Conservation (phyloP, 1,140 invertebrate genomes). For the Helicoverpa zea region DNA sequence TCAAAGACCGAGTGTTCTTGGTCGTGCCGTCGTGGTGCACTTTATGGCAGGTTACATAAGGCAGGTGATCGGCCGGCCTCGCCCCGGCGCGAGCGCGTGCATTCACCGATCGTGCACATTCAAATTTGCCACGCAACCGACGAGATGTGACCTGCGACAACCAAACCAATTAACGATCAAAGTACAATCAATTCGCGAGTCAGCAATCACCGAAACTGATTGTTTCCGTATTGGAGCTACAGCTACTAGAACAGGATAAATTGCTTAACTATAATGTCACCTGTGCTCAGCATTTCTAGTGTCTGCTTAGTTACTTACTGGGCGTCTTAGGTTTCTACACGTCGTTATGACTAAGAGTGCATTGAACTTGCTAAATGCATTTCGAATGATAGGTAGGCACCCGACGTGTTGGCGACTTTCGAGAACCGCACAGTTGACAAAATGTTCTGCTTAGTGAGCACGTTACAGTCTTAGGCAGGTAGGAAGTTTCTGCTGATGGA, state of each 20-base stretch:
- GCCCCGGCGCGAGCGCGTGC: conserved; percentile 72
- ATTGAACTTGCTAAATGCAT: conserved; percentile 31
- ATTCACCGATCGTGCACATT: conserved; percentile 78
- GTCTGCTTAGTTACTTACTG: background rate
- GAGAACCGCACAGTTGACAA: background rate
- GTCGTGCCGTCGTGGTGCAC: conserved; percentile 68
- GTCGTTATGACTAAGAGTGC: conserved; percentile 20
- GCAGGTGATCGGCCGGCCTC: conserved; percentile 83
- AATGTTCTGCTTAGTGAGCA: conserved; percentile 6
- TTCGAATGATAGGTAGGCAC: conserved; percentile 14
- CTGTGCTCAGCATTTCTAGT: conserved; percentile 12
- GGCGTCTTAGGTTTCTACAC: conserved; percentile 21
- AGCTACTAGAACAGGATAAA: background rate
- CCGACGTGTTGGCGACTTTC: background rate
- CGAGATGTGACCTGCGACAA: conserved; percentile 45
- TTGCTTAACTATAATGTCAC: conserved; percentile 10
- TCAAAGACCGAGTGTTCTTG: conserved; percentile 66
- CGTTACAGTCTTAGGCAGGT: background rate
- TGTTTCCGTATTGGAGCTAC: conserved; percentile 1
- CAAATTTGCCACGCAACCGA: conserved; percentile 59
- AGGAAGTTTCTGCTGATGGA: background rate
- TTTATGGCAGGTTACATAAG: conserved; percentile 79
- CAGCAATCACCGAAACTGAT: conserved; percentile 11
- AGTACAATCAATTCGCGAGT: conserved; percentile 14
- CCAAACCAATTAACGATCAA: conserved; percentile 7